Percentiles rank a stretch among this genome's conserved stretches.
phyloP scores from a whole-genome alignment of 2,888 invertebrate genomes.

The Andrena flavipes region DNA sequence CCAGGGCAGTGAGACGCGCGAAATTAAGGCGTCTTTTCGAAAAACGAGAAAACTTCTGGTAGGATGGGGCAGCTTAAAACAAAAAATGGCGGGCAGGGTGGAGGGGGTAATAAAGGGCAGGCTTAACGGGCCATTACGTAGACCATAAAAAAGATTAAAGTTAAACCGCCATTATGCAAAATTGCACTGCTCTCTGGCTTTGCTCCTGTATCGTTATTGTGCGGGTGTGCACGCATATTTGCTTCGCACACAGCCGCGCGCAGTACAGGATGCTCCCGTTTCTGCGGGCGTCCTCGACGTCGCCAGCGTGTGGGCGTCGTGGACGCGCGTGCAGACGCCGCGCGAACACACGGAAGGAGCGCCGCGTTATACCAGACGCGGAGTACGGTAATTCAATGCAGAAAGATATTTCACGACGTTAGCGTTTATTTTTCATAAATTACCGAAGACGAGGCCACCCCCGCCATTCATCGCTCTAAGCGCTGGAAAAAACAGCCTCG shows the following conservation, averaged over 20 bases:
- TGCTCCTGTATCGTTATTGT: conserved; percentile 41
- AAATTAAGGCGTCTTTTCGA: conserved; percentile 17
- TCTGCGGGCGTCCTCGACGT: neutral
- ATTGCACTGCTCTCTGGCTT: conserved; percentile 71
- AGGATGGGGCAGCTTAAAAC: neutral
- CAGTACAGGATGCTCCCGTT: neutral
- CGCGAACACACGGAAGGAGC: neutral
- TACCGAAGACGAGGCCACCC: conserved; percentile 8
- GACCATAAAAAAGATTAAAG: conserved; percentile 81
- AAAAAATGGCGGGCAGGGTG: conserved; percentile 4
- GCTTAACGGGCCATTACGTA: conserved; percentile 79
- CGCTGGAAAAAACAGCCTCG: neutral
- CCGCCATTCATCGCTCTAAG: neutral
- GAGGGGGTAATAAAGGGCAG: conserved; percentile 70
- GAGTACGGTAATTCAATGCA: conserved; percentile 41
- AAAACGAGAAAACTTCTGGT: neutral
- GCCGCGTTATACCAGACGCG: neutral
- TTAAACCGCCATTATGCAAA: conserved; percentile 81
- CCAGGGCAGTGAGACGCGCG: neutral
- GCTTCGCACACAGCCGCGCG: neutral
- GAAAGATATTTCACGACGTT: conserved; percentile 39
- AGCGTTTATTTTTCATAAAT: conserved; percentile 46
- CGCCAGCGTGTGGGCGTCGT: neutral
- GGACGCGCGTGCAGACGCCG: neutral
- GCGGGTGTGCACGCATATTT: conserved; percentile 21